Conservation (phyloP, 1,140 invertebrate genomes). For the Eumaeus atala region DNA sequence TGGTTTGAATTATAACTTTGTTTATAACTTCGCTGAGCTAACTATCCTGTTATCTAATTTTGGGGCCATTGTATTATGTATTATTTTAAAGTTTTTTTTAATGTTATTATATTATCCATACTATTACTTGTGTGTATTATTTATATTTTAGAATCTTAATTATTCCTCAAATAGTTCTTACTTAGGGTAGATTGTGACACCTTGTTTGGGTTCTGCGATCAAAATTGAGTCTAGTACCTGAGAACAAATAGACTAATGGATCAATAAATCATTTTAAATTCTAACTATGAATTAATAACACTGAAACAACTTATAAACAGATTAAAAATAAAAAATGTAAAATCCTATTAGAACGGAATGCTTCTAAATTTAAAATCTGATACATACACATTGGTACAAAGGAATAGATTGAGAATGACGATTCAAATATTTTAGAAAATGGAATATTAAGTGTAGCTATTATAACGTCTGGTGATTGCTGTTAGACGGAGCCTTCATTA, state of each 20-base stretch:
- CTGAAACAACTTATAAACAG: conserved; percentile 7
- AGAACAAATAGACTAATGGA: conserved; percentile 26
- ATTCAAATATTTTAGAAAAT: conserved; percentile 72
- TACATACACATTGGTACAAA: conserved; percentile 49
- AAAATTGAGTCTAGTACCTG: conserved; percentile 23
- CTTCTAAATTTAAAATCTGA: conserved; percentile 62
- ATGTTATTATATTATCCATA: no score
- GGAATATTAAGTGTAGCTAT: conserved; percentile 71
- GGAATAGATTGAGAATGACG: conserved; percentile 68
- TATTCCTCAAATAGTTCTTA: no score
- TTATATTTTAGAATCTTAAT: no score
- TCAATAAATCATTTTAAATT: background rate
- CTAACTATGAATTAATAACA: background rate
- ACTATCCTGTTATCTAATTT: no score
- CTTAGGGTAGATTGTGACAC: conserved; percentile 34
- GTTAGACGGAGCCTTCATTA: conserved; percentile 31
- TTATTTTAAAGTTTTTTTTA: no score
- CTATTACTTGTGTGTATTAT: no score
- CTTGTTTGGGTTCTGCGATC: conserved; percentile 19
- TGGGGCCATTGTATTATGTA: no score
- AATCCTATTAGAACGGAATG: conserved; percentile 31
- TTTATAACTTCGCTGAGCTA: no score
- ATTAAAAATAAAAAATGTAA: conserved; percentile 8
- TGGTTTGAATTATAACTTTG: no score
- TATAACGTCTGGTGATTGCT: conserved; percentile 62